Evolutionary conservation across 2,797 vertebrate species (phyloP), one percentile per base, ranked within the genome.

Genomic region (Microcaecilia unicolor): DNA sequence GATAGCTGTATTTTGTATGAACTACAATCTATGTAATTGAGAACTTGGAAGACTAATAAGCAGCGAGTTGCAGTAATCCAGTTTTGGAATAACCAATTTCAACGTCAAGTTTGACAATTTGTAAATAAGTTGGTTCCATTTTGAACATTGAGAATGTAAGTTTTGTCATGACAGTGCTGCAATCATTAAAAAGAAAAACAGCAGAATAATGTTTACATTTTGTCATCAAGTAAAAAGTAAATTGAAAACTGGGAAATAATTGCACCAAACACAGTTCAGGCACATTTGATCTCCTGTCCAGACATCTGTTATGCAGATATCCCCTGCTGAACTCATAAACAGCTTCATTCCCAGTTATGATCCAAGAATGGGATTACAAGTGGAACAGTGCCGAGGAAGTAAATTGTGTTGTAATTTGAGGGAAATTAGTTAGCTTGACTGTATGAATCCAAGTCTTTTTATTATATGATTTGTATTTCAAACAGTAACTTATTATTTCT

Each of bases 251-350:
- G 71, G 69, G 57, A 74, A 69, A 62, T 56, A 49, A 49, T 63
- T 72, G 65, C 51, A 54, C 72, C 67, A 47, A 60, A 61, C 65
- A 67, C 57, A 41, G 42, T 60, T 66, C 63, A 64, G 64, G 64
- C 48, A 48, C 34, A 18, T 29, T 48, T 72, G 61, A n/a, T n/a
- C n/a, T n/a, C n/a, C n/a, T n/a, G n/a, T 63, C 53, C 60, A 48
- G 64, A 76, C 81, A 85, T 85, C 78, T 85, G 81, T 58, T 70
- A 56, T 66, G 57, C 80, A 83, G 77, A 76, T 72, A 65, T 64
- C 28, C 59, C 52, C 45, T 47, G 52, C 67, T 78, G 74, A 35
- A 64, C 48, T 16, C 37, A 64, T 58, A 67, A 63, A 72, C 67
- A 67, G 64, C 64, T 71, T 71, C 64, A 58, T 64, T 72, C 48